Percentiles rank a stretch among this genome's conserved stretches.
These are phyloP conservation scores for mouse (Mus musculus) DNA, from an alignment of 2,113 vertebrate genomes.

Conservation along the genomic window GRCm39 chr8:50266001-50266500, in stretches of 20 bases:
- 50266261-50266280: accelerated
- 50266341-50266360: neutral
- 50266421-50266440: neutral
- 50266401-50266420: constrained; percentile 2
- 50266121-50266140: no score
- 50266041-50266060: neutral
- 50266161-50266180: no score
- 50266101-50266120: no score
- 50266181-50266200: neutral
- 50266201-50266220: no score
- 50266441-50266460: neutral
- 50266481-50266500: neutral
- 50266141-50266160: no score
- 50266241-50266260: accelerated
- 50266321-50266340: neutral
- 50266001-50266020: neutral
- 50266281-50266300: neutral
- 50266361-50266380: neutral
- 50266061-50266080: constrained; percentile 7
- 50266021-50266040: neutral
- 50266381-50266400: neutral
- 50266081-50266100: neutral
- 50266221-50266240: no score
- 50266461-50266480: neutral
- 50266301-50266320: neutral